A percentile compares a stretch with the other conserved stretches of the same genome.
Evolutionary conservation across 2,113 vertebrate species (phyloP).

Genomic region (Ictalurus furcatus): DNA sequence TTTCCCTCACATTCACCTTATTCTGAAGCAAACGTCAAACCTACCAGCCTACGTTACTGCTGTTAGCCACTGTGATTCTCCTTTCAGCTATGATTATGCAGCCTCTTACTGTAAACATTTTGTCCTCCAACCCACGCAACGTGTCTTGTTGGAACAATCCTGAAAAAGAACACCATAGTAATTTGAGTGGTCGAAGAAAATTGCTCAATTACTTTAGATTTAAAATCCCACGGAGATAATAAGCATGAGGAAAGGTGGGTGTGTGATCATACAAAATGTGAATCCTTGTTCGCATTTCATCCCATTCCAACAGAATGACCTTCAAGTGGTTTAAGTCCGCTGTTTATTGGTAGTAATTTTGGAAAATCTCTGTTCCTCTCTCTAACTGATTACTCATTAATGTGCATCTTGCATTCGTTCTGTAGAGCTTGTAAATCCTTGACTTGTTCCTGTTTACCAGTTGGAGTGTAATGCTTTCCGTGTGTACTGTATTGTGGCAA

Average conservation of each 20-base stretch:
- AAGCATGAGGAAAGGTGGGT: neutral
- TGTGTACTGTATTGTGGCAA: slow-evolving; percentile 37
- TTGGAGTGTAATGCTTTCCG: neutral
- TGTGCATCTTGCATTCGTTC: neutral
- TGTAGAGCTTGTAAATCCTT: neutral
- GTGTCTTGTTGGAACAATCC: neutral
- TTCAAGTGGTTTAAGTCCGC: no score
- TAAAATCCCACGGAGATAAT: neutral
- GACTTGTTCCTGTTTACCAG: neutral
- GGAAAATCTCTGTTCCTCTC: neutral
- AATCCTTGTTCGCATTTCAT: neutral
- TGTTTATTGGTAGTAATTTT: neutral
- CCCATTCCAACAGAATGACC: neutral
- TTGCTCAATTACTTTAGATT: neutral
- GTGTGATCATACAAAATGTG: neutral
- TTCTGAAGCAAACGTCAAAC: neutral
- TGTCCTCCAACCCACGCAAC: neutral
- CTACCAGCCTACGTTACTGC: neutral
- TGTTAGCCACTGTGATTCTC: neutral
- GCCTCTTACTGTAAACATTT: neutral
- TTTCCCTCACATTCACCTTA: neutral
- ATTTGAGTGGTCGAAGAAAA: neutral
- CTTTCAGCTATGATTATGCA: neutral
- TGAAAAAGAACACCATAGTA: neutral
- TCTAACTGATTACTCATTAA: neutral